These are phyloP conservation scores for Halichondria panicea DNA, from an alignment of 37 sponge, comb jelly and placozoan genomes.

Conservation along the genomic window DNA sequence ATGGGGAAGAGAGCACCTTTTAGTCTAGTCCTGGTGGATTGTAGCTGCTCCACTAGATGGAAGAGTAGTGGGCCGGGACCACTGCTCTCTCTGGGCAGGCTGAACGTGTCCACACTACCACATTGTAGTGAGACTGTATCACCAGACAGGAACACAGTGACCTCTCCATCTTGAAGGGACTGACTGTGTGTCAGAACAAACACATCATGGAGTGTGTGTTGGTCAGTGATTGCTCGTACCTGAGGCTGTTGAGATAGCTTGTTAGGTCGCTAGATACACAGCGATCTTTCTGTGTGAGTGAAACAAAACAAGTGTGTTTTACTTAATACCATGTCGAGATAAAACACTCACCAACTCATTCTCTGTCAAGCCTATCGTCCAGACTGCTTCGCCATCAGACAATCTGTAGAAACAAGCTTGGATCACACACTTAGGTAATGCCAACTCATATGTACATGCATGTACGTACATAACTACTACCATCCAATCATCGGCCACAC, in stretches of 20 bases:
- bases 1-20: conserved; percentile 13
- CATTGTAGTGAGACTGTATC: conserved; percentile 2
- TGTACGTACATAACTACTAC: background rate
- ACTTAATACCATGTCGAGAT: background rate
- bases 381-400: conserved; percentile 35
- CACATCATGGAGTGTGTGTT: background rate
- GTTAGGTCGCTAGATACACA: background rate
- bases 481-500: background rate
- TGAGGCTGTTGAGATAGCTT: background rate
- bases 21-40: conserved; percentile 5
- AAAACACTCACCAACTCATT: conserved; percentile 21
- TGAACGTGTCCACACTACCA: no score
- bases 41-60: conserved; percentile 8
- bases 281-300: background rate
- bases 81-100: no score
- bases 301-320: background rate
- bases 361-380: conserved; percentile 29
- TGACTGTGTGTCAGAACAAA: conserved; percentile 11
- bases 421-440: background rate
- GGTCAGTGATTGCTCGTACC: background rate
- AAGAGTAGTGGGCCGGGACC: conserved; percentile 47
- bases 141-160: conserved; percentile 21
- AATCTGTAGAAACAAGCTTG: background rate
- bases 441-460: background rate
- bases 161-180: conserved; percentile 17